Conservation (phyloP, 2,888 invertebrate genomes). For the Platerodrilus igneus region DNA sequence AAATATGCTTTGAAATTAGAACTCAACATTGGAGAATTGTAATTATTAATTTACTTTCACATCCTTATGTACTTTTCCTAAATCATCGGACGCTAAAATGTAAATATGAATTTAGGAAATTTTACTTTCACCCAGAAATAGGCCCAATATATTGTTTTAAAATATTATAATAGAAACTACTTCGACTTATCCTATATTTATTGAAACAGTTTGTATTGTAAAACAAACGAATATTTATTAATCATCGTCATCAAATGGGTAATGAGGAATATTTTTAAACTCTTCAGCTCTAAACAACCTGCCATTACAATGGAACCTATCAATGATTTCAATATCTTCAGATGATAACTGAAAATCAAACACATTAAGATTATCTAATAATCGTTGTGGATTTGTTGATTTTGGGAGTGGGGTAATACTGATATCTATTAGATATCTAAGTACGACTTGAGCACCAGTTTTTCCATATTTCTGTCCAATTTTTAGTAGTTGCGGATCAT, state of each 20-base stretch:
- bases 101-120: no score
- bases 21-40: no score
- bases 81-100: no score
- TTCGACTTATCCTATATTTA: no score
- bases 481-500: slow-evolving; percentile 56
- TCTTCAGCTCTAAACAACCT: slow-evolving; percentile 39
- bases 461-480: slow-evolving; percentile 65
- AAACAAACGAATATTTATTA: no score
- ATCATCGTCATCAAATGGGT: slow-evolving; percentile 37
- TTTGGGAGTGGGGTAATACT: slow-evolving; percentile 55
- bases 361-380: slow-evolving; percentile 53
- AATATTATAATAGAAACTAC: no score
- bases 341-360: slow-evolving; percentile 54
- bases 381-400: slow-evolving; percentile 51
- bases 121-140: no score
- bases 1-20: no score
- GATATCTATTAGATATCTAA: slow-evolving; percentile 55
- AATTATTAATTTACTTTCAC: no score
- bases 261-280: slow-evolving; percentile 37
- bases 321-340: slow-evolving; percentile 50
- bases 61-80: no score
- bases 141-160: no score
- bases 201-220: no score
- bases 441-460: slow-evolving; percentile 63
- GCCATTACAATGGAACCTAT: slow-evolving; percentile 36